phyloP scores from a whole-genome alignment of 2,113 vertebrate species.

The Bambusicola thoracicus region DNA sequence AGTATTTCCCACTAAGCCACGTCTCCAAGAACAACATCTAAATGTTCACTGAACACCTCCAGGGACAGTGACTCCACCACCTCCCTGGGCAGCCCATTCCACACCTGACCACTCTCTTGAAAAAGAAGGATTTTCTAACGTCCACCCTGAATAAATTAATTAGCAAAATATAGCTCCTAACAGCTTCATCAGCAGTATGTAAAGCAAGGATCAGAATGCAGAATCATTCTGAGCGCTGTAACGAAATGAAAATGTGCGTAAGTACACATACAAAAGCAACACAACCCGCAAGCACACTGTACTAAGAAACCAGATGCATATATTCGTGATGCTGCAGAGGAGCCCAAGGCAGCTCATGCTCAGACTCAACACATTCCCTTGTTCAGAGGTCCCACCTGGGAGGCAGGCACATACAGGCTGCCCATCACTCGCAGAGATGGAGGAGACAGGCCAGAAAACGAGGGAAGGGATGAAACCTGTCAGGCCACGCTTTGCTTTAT shows the following conservation, averaged over 20 bases:
- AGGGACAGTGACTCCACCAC: too few relatives aligned
- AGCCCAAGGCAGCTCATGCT: background rate
- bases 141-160: background rate
- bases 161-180: background rate
- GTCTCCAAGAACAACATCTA: too few relatives aligned
- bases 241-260: accelerated
- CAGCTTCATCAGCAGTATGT: background rate
- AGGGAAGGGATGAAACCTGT: background rate
- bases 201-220: background rate
- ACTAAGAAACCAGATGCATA: background rate
- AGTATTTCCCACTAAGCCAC: too few relatives aligned
- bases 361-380: background rate
- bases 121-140: too few relatives aligned
- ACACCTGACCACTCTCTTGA: too few relatives aligned
- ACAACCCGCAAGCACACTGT: accelerated
- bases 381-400: background rate
- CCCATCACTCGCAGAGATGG: accelerated
- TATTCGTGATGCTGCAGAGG: background rate
- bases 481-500: background rate
- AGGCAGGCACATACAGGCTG: background rate
- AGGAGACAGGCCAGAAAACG: background rate
- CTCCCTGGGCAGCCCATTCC: too few relatives aligned
- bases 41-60: too few relatives aligned
- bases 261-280: background rate
- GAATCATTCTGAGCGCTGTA: background rate